Base-by-base conservation (phyloP, 2,797 vertebrate species). In the Dromococcyx pavoninus region DNA sequence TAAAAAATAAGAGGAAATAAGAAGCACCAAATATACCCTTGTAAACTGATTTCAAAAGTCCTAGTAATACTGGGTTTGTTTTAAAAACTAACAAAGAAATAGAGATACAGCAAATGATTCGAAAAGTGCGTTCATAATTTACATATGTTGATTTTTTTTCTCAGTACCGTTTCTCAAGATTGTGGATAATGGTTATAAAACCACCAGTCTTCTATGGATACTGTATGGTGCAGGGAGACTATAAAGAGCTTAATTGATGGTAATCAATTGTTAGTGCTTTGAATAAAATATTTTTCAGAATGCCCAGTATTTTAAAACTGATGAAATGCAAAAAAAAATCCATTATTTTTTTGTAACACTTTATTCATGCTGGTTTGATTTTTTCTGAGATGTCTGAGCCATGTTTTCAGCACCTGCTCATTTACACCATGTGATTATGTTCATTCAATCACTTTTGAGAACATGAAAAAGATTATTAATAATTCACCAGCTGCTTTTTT, bases 401-500 rank as follows among this genome's bases (percentile, higher is more conserved):
- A 19, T 23, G 7, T 94, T 92, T 78, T 33, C 27, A 82, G 57
- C 92, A 96, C 75, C 84, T 95, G 85, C 86, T 93, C 75, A 73
- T 88, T 92, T 90, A 30, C 58, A 88, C 41, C 7, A 33, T 64
- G 37, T 35, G 76, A 92, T 95, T 86, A 75, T 64, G 48, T 86
- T 94, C 89, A 89, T 94, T 92, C 86, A 94, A 87, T 85, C 74
- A 89, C 25, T 84, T 95, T 92, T 6, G 33, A 91, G 66, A 6
- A 64, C 43, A 57, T 70, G 71, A 75, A 92, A 74, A 81, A 95
- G 94, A 91, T 91, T 82, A 92, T 54, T 91, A 91, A 67, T 91
- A 95, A 86, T 96, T 92, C 62, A 81, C 65, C 89, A 95, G 58
- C 86, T 97, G 89, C 46, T 85, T 96, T 91, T 88, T 60, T 64